These are phyloP conservation scores for Ranitomeya variabilis DNA, from an alignment of 2,113 vertebrate species.

Conservation along the genomic window DNA sequence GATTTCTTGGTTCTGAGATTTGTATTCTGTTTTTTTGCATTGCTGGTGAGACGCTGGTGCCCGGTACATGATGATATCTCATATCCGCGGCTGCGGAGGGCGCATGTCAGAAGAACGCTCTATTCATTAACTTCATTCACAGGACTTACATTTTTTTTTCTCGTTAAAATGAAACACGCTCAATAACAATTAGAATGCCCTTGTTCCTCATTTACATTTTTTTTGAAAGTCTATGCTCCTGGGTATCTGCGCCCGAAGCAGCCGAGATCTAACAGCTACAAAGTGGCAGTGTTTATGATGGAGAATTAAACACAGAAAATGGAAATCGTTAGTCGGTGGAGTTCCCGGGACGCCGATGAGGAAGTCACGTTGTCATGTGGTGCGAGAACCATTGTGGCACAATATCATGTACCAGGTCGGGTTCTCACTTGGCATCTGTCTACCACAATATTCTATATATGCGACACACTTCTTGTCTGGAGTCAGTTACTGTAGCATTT, in stretches of 20 bases:
- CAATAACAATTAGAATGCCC: conserved; percentile 24
- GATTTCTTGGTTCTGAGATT: too few relatives aligned
- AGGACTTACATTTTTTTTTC: neutral
- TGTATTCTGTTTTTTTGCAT: too few relatives aligned
- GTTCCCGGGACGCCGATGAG: neutral
- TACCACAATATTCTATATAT: too few relatives aligned
- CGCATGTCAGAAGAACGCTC: neutral
- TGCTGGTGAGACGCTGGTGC: too few relatives aligned
- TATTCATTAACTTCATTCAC: neutral
- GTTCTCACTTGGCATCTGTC: neutral
- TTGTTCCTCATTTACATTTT: neutral
- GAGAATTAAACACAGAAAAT: neutral
- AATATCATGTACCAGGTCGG: neutral
- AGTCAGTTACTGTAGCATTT: neutral
- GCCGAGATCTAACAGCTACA: neutral
- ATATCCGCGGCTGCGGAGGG: neutral
- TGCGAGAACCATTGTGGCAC: neutral
- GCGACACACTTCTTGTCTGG: too few relatives aligned
- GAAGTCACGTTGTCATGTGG: neutral
- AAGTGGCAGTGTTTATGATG: neutral
- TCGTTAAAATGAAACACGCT: neutral
- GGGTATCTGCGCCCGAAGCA: neutral
- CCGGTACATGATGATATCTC: too few relatives aligned
- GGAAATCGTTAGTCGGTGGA: neutral
- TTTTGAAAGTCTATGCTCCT: neutral